phyloP scores from a whole-genome alignment of 1,140 invertebrate species.

The Brachionus paranguensis region DNA sequence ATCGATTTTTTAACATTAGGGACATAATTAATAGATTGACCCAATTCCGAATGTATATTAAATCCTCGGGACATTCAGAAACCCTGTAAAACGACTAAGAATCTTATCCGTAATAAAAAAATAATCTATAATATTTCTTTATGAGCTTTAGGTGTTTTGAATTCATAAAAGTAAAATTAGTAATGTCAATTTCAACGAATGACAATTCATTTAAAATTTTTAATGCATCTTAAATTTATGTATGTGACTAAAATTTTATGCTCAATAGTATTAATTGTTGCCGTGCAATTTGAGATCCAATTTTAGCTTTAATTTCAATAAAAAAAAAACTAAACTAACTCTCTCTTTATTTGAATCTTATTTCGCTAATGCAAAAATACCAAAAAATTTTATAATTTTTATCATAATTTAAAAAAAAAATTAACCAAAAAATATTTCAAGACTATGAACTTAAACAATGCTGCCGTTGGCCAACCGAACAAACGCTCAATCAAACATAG shows the following conservation, averaged over 20 bases:
- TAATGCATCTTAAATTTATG: background rate
- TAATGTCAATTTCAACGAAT: background rate
- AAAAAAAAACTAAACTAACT: background rate
- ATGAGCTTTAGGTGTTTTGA: background rate
- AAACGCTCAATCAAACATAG: constrained; percentile 10
- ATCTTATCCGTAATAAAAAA: background rate
- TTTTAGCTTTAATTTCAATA: background rate
- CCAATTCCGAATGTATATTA: background rate
- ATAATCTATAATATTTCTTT: background rate
- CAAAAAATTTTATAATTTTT: background rate
- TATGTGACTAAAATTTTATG: constrained; percentile 5
- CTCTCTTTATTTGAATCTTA: background rate
- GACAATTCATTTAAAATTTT: background rate
- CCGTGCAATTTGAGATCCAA: background rate
- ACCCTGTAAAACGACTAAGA: background rate
- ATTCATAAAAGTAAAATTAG: background rate
- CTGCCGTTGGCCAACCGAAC: background rate
- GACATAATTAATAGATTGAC: background rate
- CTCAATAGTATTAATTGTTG: background rate
- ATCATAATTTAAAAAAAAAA: constrained; percentile 3
- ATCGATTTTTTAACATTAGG: background rate
- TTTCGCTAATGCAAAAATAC: background rate
- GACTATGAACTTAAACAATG: constrained; percentile 22
- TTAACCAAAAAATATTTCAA: background rate
- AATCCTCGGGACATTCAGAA: background rate